Conservation (phyloP, 1,140 invertebrate genomes). For the Elysia chlorotica region DNA sequence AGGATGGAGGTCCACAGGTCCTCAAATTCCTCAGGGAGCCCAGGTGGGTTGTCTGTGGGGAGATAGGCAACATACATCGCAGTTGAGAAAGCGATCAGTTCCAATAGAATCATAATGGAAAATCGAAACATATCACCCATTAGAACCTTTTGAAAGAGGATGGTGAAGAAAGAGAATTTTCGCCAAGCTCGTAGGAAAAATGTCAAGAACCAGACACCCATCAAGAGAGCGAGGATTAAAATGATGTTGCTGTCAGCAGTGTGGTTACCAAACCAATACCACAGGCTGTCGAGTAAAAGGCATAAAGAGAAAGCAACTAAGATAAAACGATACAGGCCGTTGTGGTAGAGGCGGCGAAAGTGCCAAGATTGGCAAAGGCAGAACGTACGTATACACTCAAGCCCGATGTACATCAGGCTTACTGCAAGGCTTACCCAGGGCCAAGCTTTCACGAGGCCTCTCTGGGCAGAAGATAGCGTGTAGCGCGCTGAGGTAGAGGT, state of each 20-base stretch:
- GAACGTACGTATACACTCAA: background rate
- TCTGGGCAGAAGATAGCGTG: background rate
- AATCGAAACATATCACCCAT: slow-evolving; percentile 41
- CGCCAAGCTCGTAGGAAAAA: slow-evolving; percentile 36
- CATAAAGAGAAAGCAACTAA: slow-evolving; percentile 32
- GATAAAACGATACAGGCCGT: slow-evolving; percentile 32
- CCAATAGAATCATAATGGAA: slow-evolving; percentile 35
- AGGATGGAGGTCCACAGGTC: slow-evolving; percentile 28
- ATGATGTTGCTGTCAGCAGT: slow-evolving; percentile 24
- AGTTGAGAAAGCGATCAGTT: slow-evolving; percentile 38
- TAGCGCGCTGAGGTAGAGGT: background rate
- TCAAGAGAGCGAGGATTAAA: slow-evolving; percentile 33
- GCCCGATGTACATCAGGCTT: background rate
- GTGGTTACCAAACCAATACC: background rate
- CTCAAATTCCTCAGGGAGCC: slow-evolving; percentile 23
- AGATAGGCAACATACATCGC: slow-evolving; percentile 40
- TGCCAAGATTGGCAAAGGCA: background rate
- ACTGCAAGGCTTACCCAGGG: background rate
- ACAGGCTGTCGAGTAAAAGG: slow-evolving; percentile 33
- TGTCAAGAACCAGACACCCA: slow-evolving; percentile 37
- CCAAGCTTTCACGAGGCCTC: background rate
- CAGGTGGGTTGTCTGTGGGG: background rate
- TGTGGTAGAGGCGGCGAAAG: slow-evolving; percentile 31
- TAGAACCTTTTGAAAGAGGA: slow-evolving; percentile 41
- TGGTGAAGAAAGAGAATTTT: slow-evolving; percentile 46